These are phyloP conservation scores for Acanthoscelides obtectus DNA, from an alignment of 2,888 invertebrate genomes.

Conservation along the genomic window DNA sequence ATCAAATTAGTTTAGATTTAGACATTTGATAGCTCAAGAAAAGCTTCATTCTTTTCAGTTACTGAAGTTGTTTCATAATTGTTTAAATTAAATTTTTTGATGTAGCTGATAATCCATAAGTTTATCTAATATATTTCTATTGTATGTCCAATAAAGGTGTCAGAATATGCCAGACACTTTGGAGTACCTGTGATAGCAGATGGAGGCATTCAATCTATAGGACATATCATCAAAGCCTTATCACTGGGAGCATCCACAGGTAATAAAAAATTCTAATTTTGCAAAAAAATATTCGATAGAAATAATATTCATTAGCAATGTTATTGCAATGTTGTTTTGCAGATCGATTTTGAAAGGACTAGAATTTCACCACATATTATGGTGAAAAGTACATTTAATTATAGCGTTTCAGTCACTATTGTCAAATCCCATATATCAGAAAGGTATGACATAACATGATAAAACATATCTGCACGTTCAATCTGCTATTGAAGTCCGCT, in stretches of 20 bases:
- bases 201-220: conserved; percentile 95
- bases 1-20: too few species aligned
- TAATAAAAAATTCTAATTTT: conserved; percentile 31
- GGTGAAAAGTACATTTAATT: too few species aligned
- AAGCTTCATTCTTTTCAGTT: too few species aligned
- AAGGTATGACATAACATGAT: neutral
- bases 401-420: too few species aligned
- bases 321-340: neutral
- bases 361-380: too few species aligned
- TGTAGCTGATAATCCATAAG: too few species aligned
- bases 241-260: conserved; percentile 86
- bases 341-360: neutral
- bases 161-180: conserved; percentile 82
- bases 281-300: neutral
- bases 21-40: too few species aligned
- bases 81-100: too few species aligned
- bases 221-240: conserved; percentile 93
- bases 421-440: neutral
- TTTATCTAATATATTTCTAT: too few species aligned
- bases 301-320: neutral
- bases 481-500: neutral
- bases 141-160: neutral
- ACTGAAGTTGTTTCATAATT: too few species aligned
- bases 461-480: neutral
- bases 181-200: conserved; percentile 98